These are phyloP conservation scores for Emydura subglobosa DNA, from an alignment of 2,113 vertebrate genomes.

Conservation along the genomic window DNA sequence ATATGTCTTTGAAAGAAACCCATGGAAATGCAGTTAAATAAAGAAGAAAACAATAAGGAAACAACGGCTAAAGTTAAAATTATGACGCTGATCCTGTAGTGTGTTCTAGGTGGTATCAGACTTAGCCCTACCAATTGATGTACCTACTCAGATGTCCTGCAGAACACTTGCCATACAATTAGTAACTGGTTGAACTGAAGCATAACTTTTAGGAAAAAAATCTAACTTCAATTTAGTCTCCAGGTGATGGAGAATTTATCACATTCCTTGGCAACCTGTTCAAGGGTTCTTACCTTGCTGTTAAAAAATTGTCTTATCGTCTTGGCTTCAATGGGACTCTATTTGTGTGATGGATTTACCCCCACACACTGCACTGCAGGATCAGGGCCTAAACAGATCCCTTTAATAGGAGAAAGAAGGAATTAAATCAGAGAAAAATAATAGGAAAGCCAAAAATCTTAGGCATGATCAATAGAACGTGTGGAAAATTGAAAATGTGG, in stretches of 20 bases:
- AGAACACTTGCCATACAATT: rapidly evolving
- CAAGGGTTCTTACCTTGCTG: too few species aligned
- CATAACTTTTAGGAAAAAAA: not conserved
- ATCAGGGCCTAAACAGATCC: not conserved
- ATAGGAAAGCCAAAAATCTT: not conserved
- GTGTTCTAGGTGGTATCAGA: not conserved
- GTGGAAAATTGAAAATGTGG: not conserved
- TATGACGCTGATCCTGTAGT: not conserved
- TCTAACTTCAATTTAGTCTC: not conserved
- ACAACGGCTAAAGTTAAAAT: not conserved
- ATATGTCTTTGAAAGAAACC: not conserved
- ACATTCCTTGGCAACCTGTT: too few species aligned
- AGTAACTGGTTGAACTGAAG: not conserved
- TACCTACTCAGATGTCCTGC: not conserved
- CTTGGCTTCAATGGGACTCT: not conserved
- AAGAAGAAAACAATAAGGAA: not conserved
- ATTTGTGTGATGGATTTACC: not conserved
- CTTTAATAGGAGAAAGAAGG: not conserved
- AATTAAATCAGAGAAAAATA: not conserved
- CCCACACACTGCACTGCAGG: not conserved
- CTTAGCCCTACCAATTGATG: rapidly evolving
- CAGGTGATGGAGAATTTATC: not conserved
- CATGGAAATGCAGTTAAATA: not conserved
- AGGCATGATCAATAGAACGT: not conserved
- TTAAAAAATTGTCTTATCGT: too few species aligned